A percentile compares a stretch with the other conserved stretches of the same genome.
These are phyloP conservation scores for Oreonectes daqikongensis DNA, from an alignment of 2,797 vertebrate genomes.

Conservation along the genomic window DNA sequence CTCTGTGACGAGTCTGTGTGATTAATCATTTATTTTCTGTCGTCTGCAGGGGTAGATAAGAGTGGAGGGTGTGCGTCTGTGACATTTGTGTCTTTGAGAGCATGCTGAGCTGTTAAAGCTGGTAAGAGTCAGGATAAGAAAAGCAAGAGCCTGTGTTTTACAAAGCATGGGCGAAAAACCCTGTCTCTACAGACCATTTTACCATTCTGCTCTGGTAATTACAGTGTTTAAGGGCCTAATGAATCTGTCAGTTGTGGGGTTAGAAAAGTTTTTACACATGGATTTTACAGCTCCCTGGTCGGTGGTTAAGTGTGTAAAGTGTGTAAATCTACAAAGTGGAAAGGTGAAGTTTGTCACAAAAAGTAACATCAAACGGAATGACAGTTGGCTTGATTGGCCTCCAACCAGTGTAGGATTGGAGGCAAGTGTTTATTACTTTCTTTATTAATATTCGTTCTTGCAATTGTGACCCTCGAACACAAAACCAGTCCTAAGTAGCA, in stretches of 20 bases:
- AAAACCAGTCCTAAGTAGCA: too few relatives aligned
- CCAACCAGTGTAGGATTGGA: background rate
- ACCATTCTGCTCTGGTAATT: conserved; percentile 6
- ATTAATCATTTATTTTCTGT: conserved; percentile 70
- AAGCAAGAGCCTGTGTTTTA: conserved; percentile 18
- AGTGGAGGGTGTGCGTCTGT: conserved; percentile 17
- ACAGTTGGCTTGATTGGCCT: background rate
- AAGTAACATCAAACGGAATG: background rate
- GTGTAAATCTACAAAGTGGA: background rate
- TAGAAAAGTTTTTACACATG: background rate
- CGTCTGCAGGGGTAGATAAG: conserved; percentile 60
- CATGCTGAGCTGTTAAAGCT: conserved; percentile 19
- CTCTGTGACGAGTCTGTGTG: conserved; percentile 52
- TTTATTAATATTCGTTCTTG: background rate
- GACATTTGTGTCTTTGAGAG: conserved; percentile 45
- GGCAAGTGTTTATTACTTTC: background rate
- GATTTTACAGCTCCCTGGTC: conserved; percentile 2
- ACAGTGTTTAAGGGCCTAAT: conserved; percentile 8
- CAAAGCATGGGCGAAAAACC: background rate
- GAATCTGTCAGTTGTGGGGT: background rate
- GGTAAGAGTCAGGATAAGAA: conserved; percentile 15
- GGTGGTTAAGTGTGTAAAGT: background rate
- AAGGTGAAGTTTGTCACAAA: background rate
- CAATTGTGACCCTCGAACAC: too few relatives aligned
- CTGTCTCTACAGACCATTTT: conserved; percentile 16